Conservation (phyloP, 1,140 invertebrate species). For the Polypedilum pembai region DNA sequence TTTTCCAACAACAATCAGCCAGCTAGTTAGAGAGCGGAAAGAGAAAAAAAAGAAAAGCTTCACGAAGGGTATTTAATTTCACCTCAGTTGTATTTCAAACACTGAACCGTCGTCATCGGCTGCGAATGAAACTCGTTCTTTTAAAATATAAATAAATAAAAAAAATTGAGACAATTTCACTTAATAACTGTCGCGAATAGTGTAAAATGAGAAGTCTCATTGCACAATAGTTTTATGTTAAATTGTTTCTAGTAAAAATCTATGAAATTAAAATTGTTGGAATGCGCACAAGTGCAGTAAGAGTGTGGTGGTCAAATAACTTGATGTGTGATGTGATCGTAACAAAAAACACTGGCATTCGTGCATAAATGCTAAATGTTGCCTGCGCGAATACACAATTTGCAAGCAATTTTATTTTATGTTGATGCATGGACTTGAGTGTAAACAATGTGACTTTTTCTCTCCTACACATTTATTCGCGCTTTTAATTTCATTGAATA, state of each 20-base stretch:
- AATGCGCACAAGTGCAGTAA: background rate
- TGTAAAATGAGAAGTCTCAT: background rate
- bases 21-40: background rate
- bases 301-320: no score
- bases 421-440: background rate
- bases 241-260: background rate
- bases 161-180: background rate
- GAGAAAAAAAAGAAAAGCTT: conserved; percentile 2
- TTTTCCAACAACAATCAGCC: background rate
- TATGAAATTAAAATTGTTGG: background rate
- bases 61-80: background rate
- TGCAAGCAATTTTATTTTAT: background rate
- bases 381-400: background rate
- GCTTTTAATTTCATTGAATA: background rate
- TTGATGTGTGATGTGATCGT: background rate
- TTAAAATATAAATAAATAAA: background rate
- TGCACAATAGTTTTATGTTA: background rate
- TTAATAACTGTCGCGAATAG: background rate
- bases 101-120: background rate
- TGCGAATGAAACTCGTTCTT: background rate
- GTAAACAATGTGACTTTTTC: conserved; percentile 3
- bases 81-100: background rate
- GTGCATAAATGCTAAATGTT: background rate
- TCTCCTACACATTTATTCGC: no score
- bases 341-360: background rate